phyloP scores from a whole-genome alignment of 2,797 vertebrate species.

The Odontamblyopus lacepedii region DNA sequence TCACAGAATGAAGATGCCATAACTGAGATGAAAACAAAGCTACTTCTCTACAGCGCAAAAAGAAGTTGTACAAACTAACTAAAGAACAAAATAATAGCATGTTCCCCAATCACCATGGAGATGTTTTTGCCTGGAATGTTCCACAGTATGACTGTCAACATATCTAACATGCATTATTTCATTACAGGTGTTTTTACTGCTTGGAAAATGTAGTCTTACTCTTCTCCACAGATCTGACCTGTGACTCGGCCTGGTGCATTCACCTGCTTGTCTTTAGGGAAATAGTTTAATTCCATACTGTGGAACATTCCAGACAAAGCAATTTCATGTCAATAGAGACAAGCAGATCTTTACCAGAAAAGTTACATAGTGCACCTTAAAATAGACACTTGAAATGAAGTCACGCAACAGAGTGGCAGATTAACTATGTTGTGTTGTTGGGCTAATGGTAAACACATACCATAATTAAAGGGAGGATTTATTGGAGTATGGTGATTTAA shows the following conservation, averaged over 20 bases:
- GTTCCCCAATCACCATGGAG: not conserved
- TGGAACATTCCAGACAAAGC: too few species aligned
- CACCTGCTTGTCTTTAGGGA: too few species aligned
- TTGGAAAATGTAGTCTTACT: too few species aligned
- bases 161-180: not conserved
- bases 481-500: not conserved
- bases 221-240: too few species aligned
- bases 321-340: too few species aligned
- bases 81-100: not conserved
- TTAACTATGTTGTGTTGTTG: not conserved
- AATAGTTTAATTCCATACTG: too few species aligned
- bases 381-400: too few species aligned
- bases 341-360: too few species aligned
- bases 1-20: not conserved
- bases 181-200: not conserved
- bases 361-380: too few species aligned
- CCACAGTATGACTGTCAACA: not conserved
- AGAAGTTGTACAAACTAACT: not conserved
- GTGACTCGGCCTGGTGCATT: too few species aligned
- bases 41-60: fast-evolving
- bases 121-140: not conserved
- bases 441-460: not conserved
- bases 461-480: not conserved
- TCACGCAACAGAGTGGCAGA: too few species aligned
- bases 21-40: fast-evolving